phyloP scores from a whole-genome alignment of 2,888 invertebrate species.

The Drosophila flavopinicola region DNA sequence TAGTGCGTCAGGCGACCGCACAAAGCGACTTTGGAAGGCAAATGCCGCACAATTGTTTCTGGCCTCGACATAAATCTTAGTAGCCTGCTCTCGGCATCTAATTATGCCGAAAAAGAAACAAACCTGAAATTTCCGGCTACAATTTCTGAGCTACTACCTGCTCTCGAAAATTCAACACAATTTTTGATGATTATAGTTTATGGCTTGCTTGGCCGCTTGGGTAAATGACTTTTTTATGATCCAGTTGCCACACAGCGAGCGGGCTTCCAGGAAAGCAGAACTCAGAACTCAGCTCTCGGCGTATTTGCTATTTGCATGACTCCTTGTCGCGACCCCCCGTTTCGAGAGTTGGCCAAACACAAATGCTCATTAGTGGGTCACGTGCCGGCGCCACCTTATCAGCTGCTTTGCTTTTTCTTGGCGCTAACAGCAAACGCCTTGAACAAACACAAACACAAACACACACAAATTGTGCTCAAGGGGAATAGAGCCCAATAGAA shows the following conservation, averaged over 20 bases:
- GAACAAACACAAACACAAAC: conserved; percentile 57
- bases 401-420: conserved; percentile 26
- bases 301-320: conserved; percentile 41
- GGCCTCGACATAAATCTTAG: conserved; percentile 45
- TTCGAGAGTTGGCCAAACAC: conserved; percentile 30
- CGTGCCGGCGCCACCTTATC: conserved; percentile 59
- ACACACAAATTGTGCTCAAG: conserved; percentile 56
- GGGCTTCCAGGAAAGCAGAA: conserved; percentile 31
- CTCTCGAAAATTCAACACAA: conserved; percentile 23
- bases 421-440: conserved; percentile 50
- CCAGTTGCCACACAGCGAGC: conserved; percentile 45
- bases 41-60: conserved; percentile 14
- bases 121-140: conserved; percentile 46
- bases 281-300: too few species aligned
- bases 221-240: conserved; percentile 62
- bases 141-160: conserved; percentile 42
- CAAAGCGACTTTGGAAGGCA: conserved; percentile 31
- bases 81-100: conserved; percentile 36
- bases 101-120: conserved; percentile 60
- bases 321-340: neutral
- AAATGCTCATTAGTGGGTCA: conserved; percentile 65
- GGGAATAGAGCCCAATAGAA: conserved; percentile 16
- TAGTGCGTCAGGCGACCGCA: conserved; percentile 41
- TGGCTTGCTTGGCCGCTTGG: too few species aligned
- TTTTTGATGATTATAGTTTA: conserved; percentile 53